phyloP scores from a whole-genome alignment of 1,140 invertebrate species.

The Probaryconus sp. region DNA sequence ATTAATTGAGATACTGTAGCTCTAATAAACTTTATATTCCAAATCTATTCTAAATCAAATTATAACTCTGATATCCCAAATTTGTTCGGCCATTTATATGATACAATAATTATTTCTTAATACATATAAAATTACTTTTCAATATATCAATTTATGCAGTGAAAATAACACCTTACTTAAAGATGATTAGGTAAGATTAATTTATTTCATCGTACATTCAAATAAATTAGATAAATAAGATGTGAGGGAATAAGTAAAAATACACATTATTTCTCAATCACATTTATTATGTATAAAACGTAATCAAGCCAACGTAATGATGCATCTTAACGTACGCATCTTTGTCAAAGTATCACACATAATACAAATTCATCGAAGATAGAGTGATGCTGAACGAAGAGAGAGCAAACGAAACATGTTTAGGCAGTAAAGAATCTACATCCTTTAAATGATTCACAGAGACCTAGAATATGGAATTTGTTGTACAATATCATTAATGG shows the following conservation, averaged over 20 bases:
- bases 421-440: slow-evolving; percentile 45
- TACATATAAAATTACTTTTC: too few relatives aligned
- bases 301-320: slow-evolving; percentile 59
- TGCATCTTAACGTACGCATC: slow-evolving; percentile 34
- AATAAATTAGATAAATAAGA: not conserved
- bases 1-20: too few relatives aligned
- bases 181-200: too few relatives aligned
- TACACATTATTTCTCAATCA: slow-evolving; percentile 49
- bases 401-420: slow-evolving; percentile 29
- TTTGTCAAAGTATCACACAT: slow-evolving; percentile 35
- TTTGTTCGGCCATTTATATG: too few relatives aligned
- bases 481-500: slow-evolving; percentile 20
- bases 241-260: slow-evolving; percentile 6
- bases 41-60: too few relatives aligned
- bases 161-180: too few relatives aligned
- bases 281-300: slow-evolving; percentile 67
- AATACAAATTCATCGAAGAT: slow-evolving; percentile 48
- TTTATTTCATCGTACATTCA: too few relatives aligned
- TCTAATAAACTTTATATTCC: too few relatives aligned
- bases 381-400: slow-evolving; percentile 32
- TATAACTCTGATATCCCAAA: too few relatives aligned
- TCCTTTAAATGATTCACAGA: slow-evolving; percentile 18
- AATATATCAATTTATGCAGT: too few relatives aligned
- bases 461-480: slow-evolving; percentile 14
- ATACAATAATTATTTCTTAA: too few relatives aligned